These are phyloP conservation scores for Deroplatys truncata DNA, from an alignment of 2,888 invertebrate genomes.

Conservation along the genomic window DNA sequence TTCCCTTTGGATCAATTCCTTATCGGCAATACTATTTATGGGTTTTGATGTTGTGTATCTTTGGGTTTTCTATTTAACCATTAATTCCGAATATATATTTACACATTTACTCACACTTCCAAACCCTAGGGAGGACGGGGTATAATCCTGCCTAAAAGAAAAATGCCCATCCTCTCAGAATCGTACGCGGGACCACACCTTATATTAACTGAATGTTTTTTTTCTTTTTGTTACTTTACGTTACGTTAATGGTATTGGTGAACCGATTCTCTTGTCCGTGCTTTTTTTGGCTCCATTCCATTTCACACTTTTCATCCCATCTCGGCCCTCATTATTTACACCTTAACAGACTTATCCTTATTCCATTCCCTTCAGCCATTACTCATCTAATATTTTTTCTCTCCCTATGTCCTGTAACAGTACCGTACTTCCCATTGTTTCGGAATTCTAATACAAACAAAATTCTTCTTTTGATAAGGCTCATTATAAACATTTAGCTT, in stretches of 20 bases:
- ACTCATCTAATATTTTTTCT: not conserved
- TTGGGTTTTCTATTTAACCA: too few relatives aligned
- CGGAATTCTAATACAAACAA: not conserved
- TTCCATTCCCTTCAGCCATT: constrained; percentile 14
- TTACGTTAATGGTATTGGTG: not conserved
- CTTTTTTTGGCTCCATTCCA: constrained; percentile 1
- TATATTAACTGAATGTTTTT: too few relatives aligned
- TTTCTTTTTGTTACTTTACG: not conserved
- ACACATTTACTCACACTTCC: too few relatives aligned
- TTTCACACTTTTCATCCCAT: constrained; percentile 5
- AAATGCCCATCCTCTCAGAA: too few relatives aligned
- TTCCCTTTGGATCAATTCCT: too few relatives aligned
- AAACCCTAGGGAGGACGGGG: too few relatives aligned
- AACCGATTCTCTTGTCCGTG: not conserved
- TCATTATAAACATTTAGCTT: not conserved
- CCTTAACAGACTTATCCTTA: constrained; percentile 14
- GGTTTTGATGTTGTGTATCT: too few relatives aligned
- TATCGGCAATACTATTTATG: too few relatives aligned
- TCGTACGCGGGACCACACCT: too few relatives aligned
- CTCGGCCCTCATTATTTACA: constrained; percentile 19
- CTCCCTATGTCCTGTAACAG: not conserved
- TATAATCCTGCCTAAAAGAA: too few relatives aligned
- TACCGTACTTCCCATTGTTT: not conserved
- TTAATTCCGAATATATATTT: too few relatives aligned
- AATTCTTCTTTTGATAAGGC: not conserved